phyloP scores from a whole-genome alignment of 1,140 invertebrate species.

The Drosophila takahashii region DNA sequence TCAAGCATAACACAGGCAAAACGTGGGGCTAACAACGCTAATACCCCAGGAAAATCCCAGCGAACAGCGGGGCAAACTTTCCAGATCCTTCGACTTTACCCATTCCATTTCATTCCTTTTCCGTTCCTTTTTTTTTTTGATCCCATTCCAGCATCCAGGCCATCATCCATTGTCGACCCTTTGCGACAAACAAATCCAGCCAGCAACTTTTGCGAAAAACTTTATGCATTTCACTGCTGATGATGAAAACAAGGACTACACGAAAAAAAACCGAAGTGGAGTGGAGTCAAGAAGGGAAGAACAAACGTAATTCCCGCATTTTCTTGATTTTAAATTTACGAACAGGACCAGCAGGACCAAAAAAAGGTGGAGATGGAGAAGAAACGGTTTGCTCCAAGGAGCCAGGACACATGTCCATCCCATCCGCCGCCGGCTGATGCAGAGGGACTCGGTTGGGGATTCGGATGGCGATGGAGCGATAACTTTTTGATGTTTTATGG shows the following conservation, averaged over 20 bases:
- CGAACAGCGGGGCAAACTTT: slow-evolving; percentile 72
- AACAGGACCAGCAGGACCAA: slow-evolving; percentile 21
- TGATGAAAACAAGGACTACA: slow-evolving; percentile 62
- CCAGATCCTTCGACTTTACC: slow-evolving; percentile 7
- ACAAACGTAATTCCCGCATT: slow-evolving; percentile 55
- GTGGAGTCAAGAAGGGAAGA: slow-evolving; percentile 7
- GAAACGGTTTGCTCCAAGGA: slow-evolving; percentile 49
- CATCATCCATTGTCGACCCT: slow-evolving; percentile 48
- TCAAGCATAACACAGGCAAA: slow-evolving; percentile 73
- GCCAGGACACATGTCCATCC: slow-evolving; percentile 66
- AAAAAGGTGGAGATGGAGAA: slow-evolving; percentile 1
- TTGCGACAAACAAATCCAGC: slow-evolving; percentile 81
- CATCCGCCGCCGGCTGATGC: slow-evolving; percentile 36
- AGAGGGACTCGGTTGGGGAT: slow-evolving; percentile 14
- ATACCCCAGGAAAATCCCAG: slow-evolving; percentile 73
- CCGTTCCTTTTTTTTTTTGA: background rate
- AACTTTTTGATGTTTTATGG: slow-evolving; percentile 83
- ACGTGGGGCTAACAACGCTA: slow-evolving; percentile 76
- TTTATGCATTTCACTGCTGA: slow-evolving; percentile 80
- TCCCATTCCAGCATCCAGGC: slow-evolving; percentile 6
- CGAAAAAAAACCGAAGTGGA: background rate
- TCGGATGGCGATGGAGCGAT: slow-evolving; percentile 51
- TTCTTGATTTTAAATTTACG: slow-evolving; percentile 66
- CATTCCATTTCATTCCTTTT: background rate
- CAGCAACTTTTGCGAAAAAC: slow-evolving; percentile 76